Base-by-base conservation (phyloP, 2,888 invertebrate species). In the Limnephilus rhombicus region DNA sequence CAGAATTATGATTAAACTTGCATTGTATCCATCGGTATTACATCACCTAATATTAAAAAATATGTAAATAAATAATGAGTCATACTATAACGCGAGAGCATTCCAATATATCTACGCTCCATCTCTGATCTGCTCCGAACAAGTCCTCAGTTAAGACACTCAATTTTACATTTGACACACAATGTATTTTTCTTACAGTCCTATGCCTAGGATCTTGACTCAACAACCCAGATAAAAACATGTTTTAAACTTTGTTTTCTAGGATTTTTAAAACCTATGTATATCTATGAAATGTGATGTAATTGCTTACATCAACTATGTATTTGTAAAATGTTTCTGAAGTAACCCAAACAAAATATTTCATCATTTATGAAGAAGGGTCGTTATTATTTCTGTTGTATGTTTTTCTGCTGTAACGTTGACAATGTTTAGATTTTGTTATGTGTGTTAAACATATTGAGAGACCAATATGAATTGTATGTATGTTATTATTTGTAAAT, bases 361-460 rank as follows among this genome's bases (percentile, higher is more conserved):
- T 68, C 68, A 68, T 68, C 68, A 24, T 68, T 68, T 68, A 68
- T 24, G 68, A 24, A 24, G 68, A n/a, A 24, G 68, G 68, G 68
- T 68, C 7, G 7, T 68, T 68, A 68, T 68, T 68, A 68, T 68
- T 68, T 68, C 68, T 68, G 68, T n/a, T 68, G 45, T 45, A 45
- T 68, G 68, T 68, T 68, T 68, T 68, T 68, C 68, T 68, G 68
- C 7, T 68, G 68, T 68, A 68, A 68, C 24, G 11, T 68, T 68
- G 68, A 82, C 31, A 82, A 82, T 82, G 82, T 82, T 82, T 82
- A 82, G 34, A 82, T 82, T 68, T 82, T 82, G 82, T 82, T 82
- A 82, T 82, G 82, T 82, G 34, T 82, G 82, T 82, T 31, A 34
- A 82, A 18, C 82, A 85, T 85, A 85, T 41, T 41, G 85, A 41